Evolutionary conservation across 2,888 invertebrate species (phyloP), one percentile per base, ranked within the genome.

Genomic region (Gymnoscelis rufifasciata): DNA sequence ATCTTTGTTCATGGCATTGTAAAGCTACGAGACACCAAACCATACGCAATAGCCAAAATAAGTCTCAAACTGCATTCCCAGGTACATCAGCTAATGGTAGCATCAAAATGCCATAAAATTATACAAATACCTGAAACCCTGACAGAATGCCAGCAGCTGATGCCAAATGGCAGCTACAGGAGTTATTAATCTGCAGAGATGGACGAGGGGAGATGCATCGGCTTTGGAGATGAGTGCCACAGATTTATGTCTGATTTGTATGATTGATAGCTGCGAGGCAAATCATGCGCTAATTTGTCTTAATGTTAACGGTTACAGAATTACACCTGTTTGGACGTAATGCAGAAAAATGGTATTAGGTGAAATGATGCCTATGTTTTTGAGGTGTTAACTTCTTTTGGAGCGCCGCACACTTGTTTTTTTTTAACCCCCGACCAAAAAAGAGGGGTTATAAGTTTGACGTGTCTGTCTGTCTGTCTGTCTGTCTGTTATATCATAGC

Each of bases 161-260:
- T 45, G 50, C 50, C 50, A 50, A 50, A 36, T 45, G 30, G 42
- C 42, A 29, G 10, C 14, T 40, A 24, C 38, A 24, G 38, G 31
- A 41, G 35, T 45, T 38, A 49, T 44, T 33, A 50, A 44, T 38
- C 36, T 45, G 42, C 28, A 13, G 24, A 49, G 44, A 45, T 48
- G 30, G 43, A 37, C 36, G 50, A 45, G 39, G 35, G 37, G 7
- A 31, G 19, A 5, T 45, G 42, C 23, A 26, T 28, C 38, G 29
- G 13, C 38, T 35, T 38, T 39, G 38, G 23, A 44, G 36, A 30
- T 19, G 30, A 30, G 38, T 12, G 47, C 23, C 42, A 19, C 19
- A n/a, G 14, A 5, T 14, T 15, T n/a, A 40, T 11, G 41, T 19
- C 35, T 45, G 19, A 31, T 45, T 49, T 45, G 44, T 24, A 29